Evolutionary conservation across 1,140 invertebrate species (phyloP), one percentile per base, ranked within the genome.

Genomic region (Drosophila rhopaloa): DNA sequence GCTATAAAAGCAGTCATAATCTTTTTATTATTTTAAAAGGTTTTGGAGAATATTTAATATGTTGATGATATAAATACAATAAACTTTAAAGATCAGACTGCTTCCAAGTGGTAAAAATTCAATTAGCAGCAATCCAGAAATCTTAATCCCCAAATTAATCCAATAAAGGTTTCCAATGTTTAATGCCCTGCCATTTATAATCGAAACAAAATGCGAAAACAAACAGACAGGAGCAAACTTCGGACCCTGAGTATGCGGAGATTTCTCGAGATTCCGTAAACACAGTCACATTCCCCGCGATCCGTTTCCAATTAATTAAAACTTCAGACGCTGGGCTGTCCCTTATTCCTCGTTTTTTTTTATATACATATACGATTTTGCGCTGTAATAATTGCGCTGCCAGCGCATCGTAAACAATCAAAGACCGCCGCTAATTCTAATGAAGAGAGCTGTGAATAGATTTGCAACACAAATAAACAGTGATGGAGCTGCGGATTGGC

Each of bases 391-490:
- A 84, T 79, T 76, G 72, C 75, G 53, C 58, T 54, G 76, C 59
- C 66, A 58, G 29, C 65, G 63, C 80, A 61, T 50, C 61, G 81
- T 83, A 86, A 86, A 86, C 83, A 86, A 86, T 65, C 46, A 60
- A 63, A 63, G 44, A 59, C 76, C 74, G 59, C 68, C 47, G 58
- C 65, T 82, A 60, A 79, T 83, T 86, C 80, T 89, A 86, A 89
- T 70, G 80, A 57, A 88, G 60, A 77, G 70, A 81, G 70, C 83
- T 83, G 79, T 88, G 70, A 89, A 88, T 86, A 80, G 83, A 86
- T 86, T 86, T 66, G 84, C 83, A 88, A 83, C 79, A 88, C 62
- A 86, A 86, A 86, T 86, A 86, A 86, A 88, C 83, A 86, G 14
- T 37, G 43, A 5, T 37, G 55, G 43, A 60, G 54, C 53, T 41